Percentiles rank a stretch among this genome's conserved stretches.
These are phyloP conservation scores for Epizoanthus illoricatus DNA, from an alignment of 92 coral and sea anemone species.

Conservation along the genomic window DNA sequence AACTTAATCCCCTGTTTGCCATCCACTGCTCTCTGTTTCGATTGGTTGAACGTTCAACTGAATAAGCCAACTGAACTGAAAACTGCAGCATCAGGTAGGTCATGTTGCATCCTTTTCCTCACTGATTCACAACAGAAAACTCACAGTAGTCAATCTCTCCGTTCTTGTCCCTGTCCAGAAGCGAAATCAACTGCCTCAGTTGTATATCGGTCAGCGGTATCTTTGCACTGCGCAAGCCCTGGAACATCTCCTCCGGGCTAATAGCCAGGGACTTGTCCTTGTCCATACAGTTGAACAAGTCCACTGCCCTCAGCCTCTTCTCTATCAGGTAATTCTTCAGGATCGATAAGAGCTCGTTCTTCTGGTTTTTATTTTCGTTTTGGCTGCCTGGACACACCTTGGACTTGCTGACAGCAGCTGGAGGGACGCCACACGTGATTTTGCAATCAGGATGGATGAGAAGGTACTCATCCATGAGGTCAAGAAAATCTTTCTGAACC, in stretches of 20 bases:
- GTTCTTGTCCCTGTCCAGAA: slow-evolving; percentile 63
- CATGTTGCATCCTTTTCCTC: neutral
- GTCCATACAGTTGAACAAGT: slow-evolving; percentile 71
- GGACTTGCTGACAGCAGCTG: slow-evolving; percentile 16
- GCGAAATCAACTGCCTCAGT: slow-evolving; percentile 45
- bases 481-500: slow-evolving; percentile 47
- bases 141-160: slow-evolving; percentile 68
- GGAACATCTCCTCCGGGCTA: slow-evolving; percentile 58
- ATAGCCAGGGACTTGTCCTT: slow-evolving; percentile 59
- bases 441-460: slow-evolving; percentile 41
- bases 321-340: slow-evolving; percentile 64
- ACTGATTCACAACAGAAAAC: slow-evolving; percentile 62
- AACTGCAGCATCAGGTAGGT: too few relatives aligned
- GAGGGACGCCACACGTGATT: slow-evolving; percentile 43
- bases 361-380: slow-evolving; percentile 28
- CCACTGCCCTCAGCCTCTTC: slow-evolving; percentile 69
- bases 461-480: slow-evolving; percentile 8
- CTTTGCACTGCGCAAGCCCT: slow-evolving; percentile 52
- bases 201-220: slow-evolving; percentile 66
- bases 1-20: too few relatives aligned
- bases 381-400: slow-evolving; percentile 17
- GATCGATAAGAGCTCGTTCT: slow-evolving; percentile 49
- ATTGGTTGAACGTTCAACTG: too few relatives aligned
- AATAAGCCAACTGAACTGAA: too few relatives aligned
- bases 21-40: too few relatives aligned